A percentile compares a stretch with the other conserved stretches of the same genome.
phyloP scores from a whole-genome alignment of 2,797 vertebrate species.

The Alauda arvensis region DNA sequence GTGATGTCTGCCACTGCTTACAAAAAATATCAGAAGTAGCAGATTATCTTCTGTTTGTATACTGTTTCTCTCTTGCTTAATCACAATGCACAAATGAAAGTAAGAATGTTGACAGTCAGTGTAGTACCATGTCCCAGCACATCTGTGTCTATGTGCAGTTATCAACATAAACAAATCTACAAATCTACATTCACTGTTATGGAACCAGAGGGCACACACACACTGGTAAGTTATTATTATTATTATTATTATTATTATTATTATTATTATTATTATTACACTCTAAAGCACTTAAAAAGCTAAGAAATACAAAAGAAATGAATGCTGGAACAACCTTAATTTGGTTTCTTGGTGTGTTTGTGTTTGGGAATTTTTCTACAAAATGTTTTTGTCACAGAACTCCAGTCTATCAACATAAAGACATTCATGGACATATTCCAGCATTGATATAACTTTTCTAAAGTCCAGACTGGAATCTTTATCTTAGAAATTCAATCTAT shows the following conservation, averaged over 20 bases:
- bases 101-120: background rate
- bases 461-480: background rate
- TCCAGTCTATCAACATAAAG: background rate
- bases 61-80: background rate
- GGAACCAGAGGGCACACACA: background rate
- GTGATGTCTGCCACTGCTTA: background rate
- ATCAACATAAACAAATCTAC: background rate
- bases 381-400: background rate
- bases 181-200: background rate
- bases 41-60: background rate
- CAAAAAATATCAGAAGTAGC: background rate
- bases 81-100: background rate
- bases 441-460: background rate
- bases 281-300: background rate
- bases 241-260: background rate
- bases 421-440: background rate
- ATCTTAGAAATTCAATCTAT: background rate
- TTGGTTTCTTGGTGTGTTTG: background rate
- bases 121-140: background rate
- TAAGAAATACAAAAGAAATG: background rate
- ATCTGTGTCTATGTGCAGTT: accelerated
- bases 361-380: background rate
- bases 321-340: background rate
- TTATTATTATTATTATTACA: background rate
- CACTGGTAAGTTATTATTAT: background rate